A percentile compares a stretch with the other conserved stretches of the same genome.
phyloP scores from a whole-genome alignment of 2,888 invertebrate species.

The Leptinotarsa peninsularis region DNA sequence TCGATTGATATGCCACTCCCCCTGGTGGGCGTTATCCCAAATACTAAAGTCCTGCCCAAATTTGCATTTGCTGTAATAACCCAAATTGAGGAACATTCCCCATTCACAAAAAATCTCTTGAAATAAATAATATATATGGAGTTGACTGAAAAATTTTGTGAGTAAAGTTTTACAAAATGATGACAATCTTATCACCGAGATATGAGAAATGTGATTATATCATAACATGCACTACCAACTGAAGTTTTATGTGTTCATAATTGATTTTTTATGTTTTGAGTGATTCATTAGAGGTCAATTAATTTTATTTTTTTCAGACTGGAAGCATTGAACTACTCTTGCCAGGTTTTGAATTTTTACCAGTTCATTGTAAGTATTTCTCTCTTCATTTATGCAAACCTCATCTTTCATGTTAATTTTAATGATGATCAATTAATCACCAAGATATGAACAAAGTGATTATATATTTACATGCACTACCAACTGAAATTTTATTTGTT shows the following conservation, averaged over 20 bases:
- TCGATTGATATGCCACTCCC: no score
- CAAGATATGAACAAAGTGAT: conserved; percentile 34
- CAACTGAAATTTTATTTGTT: conserved; percentile 35
- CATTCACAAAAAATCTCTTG: neutral
- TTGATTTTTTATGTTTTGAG: neutral
- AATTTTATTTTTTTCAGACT: neutral
- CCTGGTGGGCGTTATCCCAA: no score
- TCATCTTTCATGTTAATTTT: neutral
- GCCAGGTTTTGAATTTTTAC: no score
- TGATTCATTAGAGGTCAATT: neutral
- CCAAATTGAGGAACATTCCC: no score
- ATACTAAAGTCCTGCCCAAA: no score
- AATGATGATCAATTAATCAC: conserved; percentile 39
- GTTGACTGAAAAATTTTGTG: neutral
- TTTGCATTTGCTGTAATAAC: no score
- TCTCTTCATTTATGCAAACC: no score
- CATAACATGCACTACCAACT: conserved; percentile 44
- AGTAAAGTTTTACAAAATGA: conserved; percentile 27
- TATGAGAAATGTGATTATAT: conserved; percentile 32
- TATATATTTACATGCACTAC: conserved; percentile 43
- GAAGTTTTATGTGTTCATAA: conserved; percentile 19
- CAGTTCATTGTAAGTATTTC: no score
- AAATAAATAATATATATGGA: neutral
- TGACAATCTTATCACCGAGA: conserved; percentile 37
- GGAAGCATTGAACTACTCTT: no score